Evolutionary conservation across 1,140 invertebrate genomes (phyloP).

Genomic region (Trichonephila inaurata): DNA sequence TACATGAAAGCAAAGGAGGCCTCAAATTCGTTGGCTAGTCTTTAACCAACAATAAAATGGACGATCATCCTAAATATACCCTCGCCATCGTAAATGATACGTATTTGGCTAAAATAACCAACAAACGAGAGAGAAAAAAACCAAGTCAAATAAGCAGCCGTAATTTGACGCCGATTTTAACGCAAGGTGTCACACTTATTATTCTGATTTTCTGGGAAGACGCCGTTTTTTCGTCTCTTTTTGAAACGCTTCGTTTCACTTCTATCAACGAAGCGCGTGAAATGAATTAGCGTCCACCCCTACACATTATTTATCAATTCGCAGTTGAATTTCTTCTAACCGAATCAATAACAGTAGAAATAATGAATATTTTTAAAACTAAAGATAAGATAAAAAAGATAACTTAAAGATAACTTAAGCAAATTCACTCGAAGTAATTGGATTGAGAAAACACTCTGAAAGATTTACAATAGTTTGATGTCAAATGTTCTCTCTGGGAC

Average conservation of each 20-base stretch:
- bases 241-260: slow-evolving; percentile 19
- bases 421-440: too few species aligned
- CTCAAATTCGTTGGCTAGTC: not conserved
- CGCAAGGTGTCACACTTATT: slow-evolving; percentile 34
- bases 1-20: slow-evolving; percentile 8
- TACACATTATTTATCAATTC: slow-evolving; percentile 23
- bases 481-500: too few species aligned
- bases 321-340: not conserved
- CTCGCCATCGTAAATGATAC: slow-evolving; percentile 27
- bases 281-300: not conserved
- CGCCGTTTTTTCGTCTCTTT: not conserved
- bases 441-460: too few species aligned
- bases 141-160: not conserved
- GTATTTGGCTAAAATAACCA: slow-evolving; percentile 13
- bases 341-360: too few species aligned
- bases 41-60: slow-evolving; percentile 44
- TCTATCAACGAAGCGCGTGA: not conserved
- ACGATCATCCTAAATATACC: slow-evolving; percentile 51
- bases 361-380: too few species aligned
- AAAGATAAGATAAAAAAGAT: too few species aligned
- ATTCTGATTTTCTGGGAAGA: slow-evolving; percentile 37
- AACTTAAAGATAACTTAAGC: too few species aligned
- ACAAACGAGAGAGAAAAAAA: not conserved
- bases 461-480: too few species aligned
- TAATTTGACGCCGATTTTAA: slow-evolving; percentile 27